Evolutionary conservation across 2,113 vertebrate species (phyloP).

Genomic region (Sinocyclocheilus rhinocerous): DNA sequence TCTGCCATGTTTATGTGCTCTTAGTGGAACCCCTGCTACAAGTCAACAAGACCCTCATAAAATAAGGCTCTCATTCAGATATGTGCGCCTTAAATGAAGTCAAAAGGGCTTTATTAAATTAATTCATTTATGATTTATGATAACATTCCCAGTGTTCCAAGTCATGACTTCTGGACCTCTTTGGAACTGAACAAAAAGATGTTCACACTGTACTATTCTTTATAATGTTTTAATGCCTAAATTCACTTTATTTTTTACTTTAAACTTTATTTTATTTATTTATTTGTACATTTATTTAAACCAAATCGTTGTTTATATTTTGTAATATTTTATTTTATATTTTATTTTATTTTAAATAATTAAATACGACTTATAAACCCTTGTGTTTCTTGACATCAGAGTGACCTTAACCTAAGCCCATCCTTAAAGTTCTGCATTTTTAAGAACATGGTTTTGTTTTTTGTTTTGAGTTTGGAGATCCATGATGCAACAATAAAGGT

Average conservation of each 20-base stretch:
- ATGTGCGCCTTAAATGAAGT: too few species aligned
- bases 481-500: background rate
- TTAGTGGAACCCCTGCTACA: slow-evolving; percentile 25
- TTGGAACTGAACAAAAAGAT: background rate
- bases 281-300: background rate
- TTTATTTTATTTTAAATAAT: too few species aligned
- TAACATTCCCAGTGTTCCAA: background rate
- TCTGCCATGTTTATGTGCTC: slow-evolving; percentile 42
- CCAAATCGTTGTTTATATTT: background rate
- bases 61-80: background rate
- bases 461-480: background rate
- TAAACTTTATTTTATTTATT: too few species aligned
- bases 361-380: too few species aligned
- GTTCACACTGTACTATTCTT: too few species aligned
- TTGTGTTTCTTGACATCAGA: too few species aligned
- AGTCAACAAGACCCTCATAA: background rate
- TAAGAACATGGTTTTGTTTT: background rate
- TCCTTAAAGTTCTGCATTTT: background rate
- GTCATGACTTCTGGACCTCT: background rate
- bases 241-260: too few species aligned
- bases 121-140: background rate
- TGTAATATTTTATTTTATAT: background rate
- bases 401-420: background rate
- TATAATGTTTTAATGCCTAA: too few species aligned
- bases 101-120: background rate